Percentiles rank a stretch among this genome's conserved stretches.
Evolutionary conservation across 2,888 invertebrate genomes (phyloP).

Genomic region (Scaptomyza cyrtandrae): DNA sequence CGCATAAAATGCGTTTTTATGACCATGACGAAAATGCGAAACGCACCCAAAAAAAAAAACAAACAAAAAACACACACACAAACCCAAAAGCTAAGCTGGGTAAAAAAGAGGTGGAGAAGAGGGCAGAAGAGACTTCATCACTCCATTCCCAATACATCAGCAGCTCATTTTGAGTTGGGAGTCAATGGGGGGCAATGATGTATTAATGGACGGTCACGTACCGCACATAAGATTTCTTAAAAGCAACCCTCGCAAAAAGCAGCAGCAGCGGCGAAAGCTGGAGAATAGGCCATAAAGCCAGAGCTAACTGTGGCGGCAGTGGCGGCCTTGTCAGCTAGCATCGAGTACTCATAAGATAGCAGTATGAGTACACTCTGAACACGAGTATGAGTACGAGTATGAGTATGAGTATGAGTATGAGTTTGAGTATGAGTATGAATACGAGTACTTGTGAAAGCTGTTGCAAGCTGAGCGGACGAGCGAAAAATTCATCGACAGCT

Average conservation of each 20-base stretch:
- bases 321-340: slow-evolving; percentile 51
- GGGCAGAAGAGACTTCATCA: slow-evolving; percentile 31
- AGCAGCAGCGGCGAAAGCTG: not conserved
- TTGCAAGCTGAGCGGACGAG: slow-evolving; percentile 45
- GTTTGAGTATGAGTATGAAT: slow-evolving; percentile 14
- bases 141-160: slow-evolving; percentile 67
- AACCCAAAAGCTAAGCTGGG: slow-evolving; percentile 29
- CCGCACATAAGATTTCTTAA: slow-evolving; percentile 67
- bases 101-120: slow-evolving; percentile 3
- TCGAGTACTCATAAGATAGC: slow-evolving; percentile 41
- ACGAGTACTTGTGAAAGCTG: slow-evolving; percentile 42
- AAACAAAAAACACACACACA: slow-evolving; percentile 23
- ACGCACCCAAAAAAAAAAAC: slow-evolving; percentile 55
- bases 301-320: slow-evolving; percentile 6
- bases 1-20: slow-evolving; percentile 82
- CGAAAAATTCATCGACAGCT: slow-evolving; percentile 47
- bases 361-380: slow-evolving; percentile 19
- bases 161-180: slow-evolving; percentile 58
- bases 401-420: slow-evolving; percentile 24
- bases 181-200: slow-evolving; percentile 57
- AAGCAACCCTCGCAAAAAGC: slow-evolving; percentile 68
- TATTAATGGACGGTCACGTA: slow-evolving; percentile 76
- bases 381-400: slow-evolving; percentile 12
- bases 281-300: slow-evolving; percentile 35
- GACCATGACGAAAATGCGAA: slow-evolving; percentile 80